A percentile compares a stretch with the other conserved stretches of the same genome.
These are phyloP conservation scores for Philhelius pedissequus DNA, from an alignment of 2,888 invertebrate species.

Conservation along the genomic window DNA sequence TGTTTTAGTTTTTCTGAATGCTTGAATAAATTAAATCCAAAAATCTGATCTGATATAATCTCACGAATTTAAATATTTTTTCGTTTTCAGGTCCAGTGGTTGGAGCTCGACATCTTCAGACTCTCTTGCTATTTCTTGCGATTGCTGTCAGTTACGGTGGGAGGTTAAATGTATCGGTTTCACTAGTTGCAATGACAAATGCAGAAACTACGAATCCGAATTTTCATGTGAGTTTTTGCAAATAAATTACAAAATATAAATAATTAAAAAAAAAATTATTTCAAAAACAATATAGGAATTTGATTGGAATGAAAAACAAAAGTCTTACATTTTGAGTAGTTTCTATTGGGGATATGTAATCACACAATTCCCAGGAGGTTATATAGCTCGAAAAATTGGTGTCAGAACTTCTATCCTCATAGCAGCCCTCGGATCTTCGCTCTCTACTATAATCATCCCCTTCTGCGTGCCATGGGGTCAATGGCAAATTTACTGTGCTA, in stretches of 20 bases:
- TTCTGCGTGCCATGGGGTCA: constrained; percentile 82
- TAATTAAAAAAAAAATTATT: too few relatives aligned
- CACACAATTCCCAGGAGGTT: constrained; percentile 82
- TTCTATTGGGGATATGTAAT: constrained; percentile 83
- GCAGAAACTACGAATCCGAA: constrained; percentile 78
- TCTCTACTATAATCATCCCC: constrained; percentile 83
- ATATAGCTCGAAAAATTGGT: constrained; percentile 84
- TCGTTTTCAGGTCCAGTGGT: constrained; percentile 78
- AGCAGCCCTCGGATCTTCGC: constrained; percentile 81
- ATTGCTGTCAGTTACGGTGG: constrained; percentile 82
- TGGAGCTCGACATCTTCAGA: constrained; percentile 84
- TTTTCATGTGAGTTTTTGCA: constrained; percentile 78
- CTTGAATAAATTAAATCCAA: too few relatives aligned
- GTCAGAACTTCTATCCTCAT: constrained; percentile 81
- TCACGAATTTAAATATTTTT: background rate
- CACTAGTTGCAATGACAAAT: constrained; percentile 87
- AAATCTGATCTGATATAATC: too few relatives aligned
- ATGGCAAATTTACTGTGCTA: constrained; percentile 80
- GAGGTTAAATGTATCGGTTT: constrained; percentile 84
- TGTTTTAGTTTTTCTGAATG: too few relatives aligned
- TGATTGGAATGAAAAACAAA: constrained; percentile 79
- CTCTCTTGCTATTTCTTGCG: constrained; percentile 82
- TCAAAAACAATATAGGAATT: constrained; percentile 41
- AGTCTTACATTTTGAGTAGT: constrained; percentile 81
- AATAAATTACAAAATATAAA: background rate